phyloP scores from a whole-genome alignment of 2,797 vertebrate species.

The Lepidocolaptes lacrymiger region DNA sequence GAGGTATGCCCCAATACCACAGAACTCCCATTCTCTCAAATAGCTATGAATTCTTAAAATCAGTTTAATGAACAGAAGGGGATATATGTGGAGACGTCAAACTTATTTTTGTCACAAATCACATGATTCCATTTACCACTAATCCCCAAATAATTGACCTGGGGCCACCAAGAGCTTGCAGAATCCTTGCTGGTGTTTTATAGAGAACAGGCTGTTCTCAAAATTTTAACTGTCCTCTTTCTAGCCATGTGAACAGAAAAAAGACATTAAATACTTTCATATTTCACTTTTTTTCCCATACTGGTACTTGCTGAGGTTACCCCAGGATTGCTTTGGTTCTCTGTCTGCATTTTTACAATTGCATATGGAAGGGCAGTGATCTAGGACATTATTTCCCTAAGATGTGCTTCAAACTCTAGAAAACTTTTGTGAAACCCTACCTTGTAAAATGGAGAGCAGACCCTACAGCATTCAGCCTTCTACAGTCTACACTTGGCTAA shows the following conservation, averaged over 20 bases:
- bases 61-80: constrained; percentile 46
- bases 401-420: neutral
- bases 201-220: constrained; percentile 22
- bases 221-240: constrained; percentile 14
- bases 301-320: constrained; percentile 20
- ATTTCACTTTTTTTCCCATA: neutral
- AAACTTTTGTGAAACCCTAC: neutral
- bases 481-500: neutral
- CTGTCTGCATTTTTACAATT: neutral
- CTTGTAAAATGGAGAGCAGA: neutral
- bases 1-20: constrained; percentile 27
- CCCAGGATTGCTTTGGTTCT: constrained; percentile 29
- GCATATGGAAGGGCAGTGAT: neutral
- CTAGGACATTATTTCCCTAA: neutral
- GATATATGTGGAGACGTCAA: constrained; percentile 12
- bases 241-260: neutral
- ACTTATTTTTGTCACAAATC: constrained; percentile 43
- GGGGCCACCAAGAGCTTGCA: constrained; percentile 22
- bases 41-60: constrained; percentile 1
- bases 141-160: constrained; percentile 46
- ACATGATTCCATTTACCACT: constrained; percentile 28
- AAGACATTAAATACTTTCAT: constrained; percentile 33
- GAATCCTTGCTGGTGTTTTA: constrained; percentile 35
- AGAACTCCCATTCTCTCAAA: constrained; percentile 4
- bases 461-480: neutral